These are phyloP conservation scores for Hypomesus transpacificus DNA, from an alignment of 2,113 vertebrate species.

Conservation along the genomic window DNA sequence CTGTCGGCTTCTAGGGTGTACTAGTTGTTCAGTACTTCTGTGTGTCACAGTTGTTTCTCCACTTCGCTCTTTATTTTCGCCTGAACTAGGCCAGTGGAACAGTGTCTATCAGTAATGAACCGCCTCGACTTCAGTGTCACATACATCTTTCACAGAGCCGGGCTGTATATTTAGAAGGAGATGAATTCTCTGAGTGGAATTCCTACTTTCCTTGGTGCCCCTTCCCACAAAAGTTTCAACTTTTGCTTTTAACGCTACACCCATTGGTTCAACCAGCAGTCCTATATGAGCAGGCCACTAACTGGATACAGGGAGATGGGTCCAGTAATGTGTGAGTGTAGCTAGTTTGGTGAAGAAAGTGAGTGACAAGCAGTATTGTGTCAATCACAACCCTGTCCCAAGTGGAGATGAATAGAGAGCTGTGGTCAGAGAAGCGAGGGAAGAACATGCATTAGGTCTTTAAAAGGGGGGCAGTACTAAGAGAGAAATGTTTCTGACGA, in stretches of 20 bases:
- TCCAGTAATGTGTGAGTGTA: too few relatives aligned
- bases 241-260: conserved; percentile 15
- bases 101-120: conserved; percentile 32
- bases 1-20: conserved; percentile 29
- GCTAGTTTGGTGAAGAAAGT: too few relatives aligned
- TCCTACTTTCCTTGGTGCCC: too few relatives aligned
- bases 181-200: conserved; percentile 42
- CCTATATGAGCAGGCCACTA: too few relatives aligned
- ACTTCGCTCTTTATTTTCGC: conserved; percentile 45
- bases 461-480: conserved; percentile 15
- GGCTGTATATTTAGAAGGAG: conserved; percentile 28
- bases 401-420: too few relatives aligned
- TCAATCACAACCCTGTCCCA: too few relatives aligned
- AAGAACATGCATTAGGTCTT: conserved; percentile 17
- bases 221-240: too few relatives aligned
- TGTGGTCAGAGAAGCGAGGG: too few relatives aligned
- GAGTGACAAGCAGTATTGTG: too few relatives aligned
- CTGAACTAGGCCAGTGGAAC: conserved; percentile 63
- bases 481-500: conserved; percentile 72
- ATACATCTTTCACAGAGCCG: conserved; percentile 48
- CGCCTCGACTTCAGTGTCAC: conserved; percentile 45
- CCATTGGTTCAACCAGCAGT: conserved; percentile 8
- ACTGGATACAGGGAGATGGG: too few relatives aligned
- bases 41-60: conserved; percentile 38
- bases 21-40: not conserved